Percentiles rank a stretch among this genome's conserved stretches.
Evolutionary conservation across 1,140 invertebrate species (phyloP).

Genomic region (Hypsibius dujardini): DNA sequence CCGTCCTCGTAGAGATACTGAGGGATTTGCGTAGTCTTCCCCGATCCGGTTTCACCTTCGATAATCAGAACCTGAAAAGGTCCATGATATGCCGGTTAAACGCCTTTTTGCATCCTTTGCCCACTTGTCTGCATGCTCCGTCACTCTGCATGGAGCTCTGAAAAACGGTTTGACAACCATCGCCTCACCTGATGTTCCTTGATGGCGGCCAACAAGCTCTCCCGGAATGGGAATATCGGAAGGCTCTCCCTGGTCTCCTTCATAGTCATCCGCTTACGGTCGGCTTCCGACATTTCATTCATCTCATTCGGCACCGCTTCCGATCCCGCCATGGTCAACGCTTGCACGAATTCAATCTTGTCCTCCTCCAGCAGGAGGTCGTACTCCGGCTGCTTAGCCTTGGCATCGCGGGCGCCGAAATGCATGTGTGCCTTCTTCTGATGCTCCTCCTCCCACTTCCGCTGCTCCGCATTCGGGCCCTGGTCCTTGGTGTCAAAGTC

Average conservation of each 20-base stretch:
- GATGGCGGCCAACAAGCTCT: slow-evolving; percentile 71
- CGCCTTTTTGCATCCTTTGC: too few relatives aligned
- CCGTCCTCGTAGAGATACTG: slow-evolving; percentile 80
- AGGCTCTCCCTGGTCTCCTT: slow-evolving; percentile 79
- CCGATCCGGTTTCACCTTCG: slow-evolving; percentile 84
- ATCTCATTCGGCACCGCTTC: slow-evolving; percentile 31
- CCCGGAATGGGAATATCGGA: slow-evolving; percentile 79
- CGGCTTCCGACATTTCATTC: slow-evolving; percentile 42
- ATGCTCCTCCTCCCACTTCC: slow-evolving; percentile 95
- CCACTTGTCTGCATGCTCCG: too few relatives aligned
- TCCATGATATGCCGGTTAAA: too few relatives aligned
- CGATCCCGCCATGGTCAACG: slow-evolving; percentile 65
- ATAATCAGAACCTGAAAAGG: slow-evolving; percentile 58
- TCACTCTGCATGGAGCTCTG: too few relatives aligned
- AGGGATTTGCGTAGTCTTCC: slow-evolving; percentile 96
- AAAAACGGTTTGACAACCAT: too few relatives aligned
- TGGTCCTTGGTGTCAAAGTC: slow-evolving; percentile 73
- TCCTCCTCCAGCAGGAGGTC: slow-evolving; percentile 74
- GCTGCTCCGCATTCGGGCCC: slow-evolving; percentile 74
- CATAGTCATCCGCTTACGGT: slow-evolving; percentile 62
- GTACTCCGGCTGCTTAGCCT: slow-evolving; percentile 54
- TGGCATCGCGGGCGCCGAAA: slow-evolving; percentile 79
- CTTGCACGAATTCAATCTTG: slow-evolving; percentile 92
- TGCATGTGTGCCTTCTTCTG: slow-evolving; percentile 73
- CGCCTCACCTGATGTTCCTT: slow-evolving; percentile 56